Evolutionary conservation across 2,113 vertebrate species (phyloP).

Genomic region (Anolis sagrei): DNA sequence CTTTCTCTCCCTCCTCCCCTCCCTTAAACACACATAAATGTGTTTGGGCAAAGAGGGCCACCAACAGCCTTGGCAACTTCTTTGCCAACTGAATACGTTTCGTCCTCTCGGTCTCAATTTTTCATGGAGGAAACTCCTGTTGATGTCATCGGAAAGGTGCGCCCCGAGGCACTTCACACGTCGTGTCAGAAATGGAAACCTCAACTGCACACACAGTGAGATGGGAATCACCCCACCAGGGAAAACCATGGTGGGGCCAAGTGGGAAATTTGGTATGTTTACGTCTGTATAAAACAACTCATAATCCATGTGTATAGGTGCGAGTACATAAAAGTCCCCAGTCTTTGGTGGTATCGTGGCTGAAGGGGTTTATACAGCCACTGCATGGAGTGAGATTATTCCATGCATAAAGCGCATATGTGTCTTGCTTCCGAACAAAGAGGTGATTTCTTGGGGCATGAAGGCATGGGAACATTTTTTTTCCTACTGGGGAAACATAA

Average conservation of each 20-base stretch:
- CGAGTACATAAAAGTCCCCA: neutral
- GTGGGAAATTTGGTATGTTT: no score
- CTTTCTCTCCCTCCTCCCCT: neutral
- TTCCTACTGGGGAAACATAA: conserved; percentile 14
- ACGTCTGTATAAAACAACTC: no score
- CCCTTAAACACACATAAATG: neutral
- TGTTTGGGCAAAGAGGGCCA: neutral
- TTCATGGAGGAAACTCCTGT: neutral
- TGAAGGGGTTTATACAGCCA: neutral
- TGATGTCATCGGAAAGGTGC: neutral
- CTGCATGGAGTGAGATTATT: neutral
- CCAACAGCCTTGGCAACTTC: no score
- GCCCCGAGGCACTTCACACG: neutral
- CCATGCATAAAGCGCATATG: neutral
- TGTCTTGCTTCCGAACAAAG: neutral
- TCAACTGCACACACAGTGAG: no score
- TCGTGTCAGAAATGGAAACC: neutral
- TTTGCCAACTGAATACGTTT: no score
- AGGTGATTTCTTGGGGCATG: neutral
- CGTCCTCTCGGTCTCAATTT: no score
- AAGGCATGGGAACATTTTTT: neutral
- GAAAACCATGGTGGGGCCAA: neutral
- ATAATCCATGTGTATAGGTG: no score
- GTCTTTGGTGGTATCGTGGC: neutral
- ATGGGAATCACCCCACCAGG: neutral